These are phyloP conservation scores for Sapayoa aenigma DNA, from an alignment of 2,113 vertebrate species.

Conservation along the genomic window DNA sequence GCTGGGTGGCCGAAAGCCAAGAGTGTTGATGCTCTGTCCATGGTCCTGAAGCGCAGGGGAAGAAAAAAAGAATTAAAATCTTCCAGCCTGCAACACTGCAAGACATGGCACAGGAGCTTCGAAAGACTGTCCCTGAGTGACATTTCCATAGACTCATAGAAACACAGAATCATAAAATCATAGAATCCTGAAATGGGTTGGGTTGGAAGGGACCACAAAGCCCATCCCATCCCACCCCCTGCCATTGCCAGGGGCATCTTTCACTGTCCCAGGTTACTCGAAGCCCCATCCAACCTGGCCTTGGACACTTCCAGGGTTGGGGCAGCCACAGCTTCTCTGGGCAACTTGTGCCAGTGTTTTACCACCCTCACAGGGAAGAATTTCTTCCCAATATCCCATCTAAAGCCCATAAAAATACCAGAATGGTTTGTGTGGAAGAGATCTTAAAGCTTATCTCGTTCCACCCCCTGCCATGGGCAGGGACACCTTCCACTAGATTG, in stretches of 20 bases:
- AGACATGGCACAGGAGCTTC: background rate
- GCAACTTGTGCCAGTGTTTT: too few relatives aligned
- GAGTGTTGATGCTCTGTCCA: background rate
- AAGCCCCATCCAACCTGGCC: too few relatives aligned
- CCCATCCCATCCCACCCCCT: background rate
- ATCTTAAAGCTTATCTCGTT: background rate
- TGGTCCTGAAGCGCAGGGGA: too few relatives aligned
- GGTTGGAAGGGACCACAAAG: background rate
- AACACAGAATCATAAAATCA: background rate
- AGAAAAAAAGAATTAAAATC: too few relatives aligned
- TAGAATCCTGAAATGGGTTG: background rate
- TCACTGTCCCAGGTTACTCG: too few relatives aligned
- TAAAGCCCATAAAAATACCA: too few relatives aligned
- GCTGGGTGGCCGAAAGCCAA: fast-evolving
- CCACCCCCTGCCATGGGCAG: background rate
- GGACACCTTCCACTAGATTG: background rate
- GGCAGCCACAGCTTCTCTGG: too few relatives aligned
- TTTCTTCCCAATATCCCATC: too few relatives aligned
- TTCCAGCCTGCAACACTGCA: background rate
- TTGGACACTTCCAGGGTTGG: background rate
- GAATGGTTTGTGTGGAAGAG: background rate
- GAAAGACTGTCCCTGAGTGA: background rate
- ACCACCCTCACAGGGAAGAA: too few relatives aligned
- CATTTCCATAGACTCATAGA: background rate
- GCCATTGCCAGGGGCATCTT: background rate